Evolutionary conservation across 2,888 invertebrate genomes (phyloP).

Genomic region (Scaptomyza parva): DNA sequence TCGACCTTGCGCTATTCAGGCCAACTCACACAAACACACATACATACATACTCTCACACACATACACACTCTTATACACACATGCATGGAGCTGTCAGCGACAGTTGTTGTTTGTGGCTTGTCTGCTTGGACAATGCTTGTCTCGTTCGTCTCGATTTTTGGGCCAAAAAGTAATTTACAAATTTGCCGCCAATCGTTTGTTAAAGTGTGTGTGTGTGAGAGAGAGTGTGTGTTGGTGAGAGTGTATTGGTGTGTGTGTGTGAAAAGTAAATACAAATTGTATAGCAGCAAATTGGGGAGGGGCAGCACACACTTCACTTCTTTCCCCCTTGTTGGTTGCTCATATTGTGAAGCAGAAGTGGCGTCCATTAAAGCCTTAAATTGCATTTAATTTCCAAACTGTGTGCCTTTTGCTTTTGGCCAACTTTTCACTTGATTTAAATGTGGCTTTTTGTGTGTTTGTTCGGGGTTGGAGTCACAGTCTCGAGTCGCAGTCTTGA

Average conservation of each 20-base stretch:
- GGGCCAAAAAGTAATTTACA: slow-evolving; percentile 60
- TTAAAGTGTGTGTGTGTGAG: too few species aligned
- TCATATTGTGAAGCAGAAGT: neutral
- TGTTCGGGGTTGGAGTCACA: neutral
- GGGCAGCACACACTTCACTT: neutral
- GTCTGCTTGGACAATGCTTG: slow-evolving; percentile 44
- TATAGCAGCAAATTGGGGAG: slow-evolving; percentile 19
- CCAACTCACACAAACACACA: slow-evolving; percentile 12
- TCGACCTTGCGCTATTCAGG: slow-evolving; percentile 48
- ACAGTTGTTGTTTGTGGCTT: slow-evolving; percentile 52
- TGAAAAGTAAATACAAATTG: slow-evolving; percentile 29
- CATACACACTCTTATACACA: neutral
- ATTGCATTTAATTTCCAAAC: slow-evolving; percentile 50
- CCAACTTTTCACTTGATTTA: slow-evolving; percentile 65
- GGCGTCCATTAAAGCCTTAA: slow-evolving; percentile 55
- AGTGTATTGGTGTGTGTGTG: slow-evolving; percentile 7
- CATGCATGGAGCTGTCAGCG: slow-evolving; percentile 41
- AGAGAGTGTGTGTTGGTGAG: too few species aligned
- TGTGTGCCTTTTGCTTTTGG: slow-evolving; percentile 19
- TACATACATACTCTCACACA: slow-evolving; percentile 16
- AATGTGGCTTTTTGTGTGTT: slow-evolving; percentile 51
- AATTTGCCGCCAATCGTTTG: slow-evolving; percentile 50
- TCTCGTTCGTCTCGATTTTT: slow-evolving; percentile 42
- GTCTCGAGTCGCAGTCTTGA: too few species aligned
- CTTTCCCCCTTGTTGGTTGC: too few species aligned